Evolutionary conservation across 2,113 vertebrate species (phyloP), one percentile per base, ranked within the genome.

Genomic region (Hippocampus zosterae): DNA sequence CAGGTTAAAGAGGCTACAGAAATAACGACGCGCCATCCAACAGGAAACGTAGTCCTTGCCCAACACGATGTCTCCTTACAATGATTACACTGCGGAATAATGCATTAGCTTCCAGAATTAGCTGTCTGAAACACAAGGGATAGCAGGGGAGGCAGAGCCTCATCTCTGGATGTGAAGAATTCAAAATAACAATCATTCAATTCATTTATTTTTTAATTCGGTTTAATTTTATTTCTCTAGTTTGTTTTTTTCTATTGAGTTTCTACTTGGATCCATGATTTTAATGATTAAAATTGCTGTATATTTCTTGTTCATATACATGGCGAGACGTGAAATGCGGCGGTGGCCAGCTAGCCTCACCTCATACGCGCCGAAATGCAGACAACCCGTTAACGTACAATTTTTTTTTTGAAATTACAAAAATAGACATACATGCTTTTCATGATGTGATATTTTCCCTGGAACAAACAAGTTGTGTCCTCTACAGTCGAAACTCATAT

Each of bases 1-100:
- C 66, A 62, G 29, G 52, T 72, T 55, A 52, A 67, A 59, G 29
- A 56, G 42, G 60, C 63, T 68, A 42, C 61, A 63, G 23, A 37
- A 63, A 42, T 19, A 41, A 62, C 18, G 4, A 62, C 19, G n/a
- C 60, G 13, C 4, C 8, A 11, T 21, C 29, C 33, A 61, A 37
- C 40, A 9, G 16, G 59, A 61, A 61, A 37, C 29, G 8, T 59
- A 41, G 33, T 21, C 33, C 55, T 57, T 27, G 25, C 11, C 55
- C 16, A 25, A 57, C 23, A 25, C 52, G 19, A 57, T 57, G 23
- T 13, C 23, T 57, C 55, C 23, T 57, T 25, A 57, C 23, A 57
- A 5, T 57, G 27, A 25, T 11, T 57, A 27, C 5, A 57, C 23
- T 57, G n/a, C 1, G 15, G 23, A 57, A 57, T 57, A 57, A 57